phyloP scores from a whole-genome alignment of 2,113 vertebrate genomes.

The Cyprinodon tularosa region DNA sequence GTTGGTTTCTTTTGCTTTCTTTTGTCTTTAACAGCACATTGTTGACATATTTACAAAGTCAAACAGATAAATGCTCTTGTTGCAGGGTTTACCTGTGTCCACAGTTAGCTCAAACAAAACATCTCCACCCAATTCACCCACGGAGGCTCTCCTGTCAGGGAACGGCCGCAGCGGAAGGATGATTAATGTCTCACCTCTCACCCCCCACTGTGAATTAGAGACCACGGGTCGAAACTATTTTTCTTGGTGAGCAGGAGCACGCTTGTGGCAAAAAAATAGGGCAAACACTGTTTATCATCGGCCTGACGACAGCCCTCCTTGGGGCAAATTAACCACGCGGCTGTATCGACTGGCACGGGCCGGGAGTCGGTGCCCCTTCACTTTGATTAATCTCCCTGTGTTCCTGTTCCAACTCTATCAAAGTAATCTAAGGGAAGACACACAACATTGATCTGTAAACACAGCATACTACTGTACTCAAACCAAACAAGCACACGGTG shows the following conservation, averaged over 20 bases:
- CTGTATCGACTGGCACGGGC: slow-evolving; percentile 76
- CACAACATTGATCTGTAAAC: slow-evolving; percentile 74
- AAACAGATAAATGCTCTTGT: neutral
- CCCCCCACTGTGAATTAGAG: slow-evolving; percentile 81
- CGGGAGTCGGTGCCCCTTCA: slow-evolving; percentile 74
- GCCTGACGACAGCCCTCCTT: slow-evolving; percentile 68
- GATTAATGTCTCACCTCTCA: slow-evolving; percentile 78
- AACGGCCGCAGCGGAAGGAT: slow-evolving; percentile 61
- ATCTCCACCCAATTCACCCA: slow-evolving; percentile 42
- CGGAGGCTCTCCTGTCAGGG: slow-evolving; percentile 49
- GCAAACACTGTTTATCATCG: slow-evolving; percentile 84
- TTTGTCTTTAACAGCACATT: neutral
- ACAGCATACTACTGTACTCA: slow-evolving; percentile 41
- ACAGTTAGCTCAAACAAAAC: slow-evolving; percentile 29
- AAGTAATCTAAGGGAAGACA: slow-evolving; percentile 73
- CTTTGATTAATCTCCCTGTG: slow-evolving; percentile 78
- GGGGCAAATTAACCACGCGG: slow-evolving; percentile 67
- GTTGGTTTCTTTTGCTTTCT: neutral
- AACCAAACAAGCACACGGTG: slow-evolving; percentile 17
- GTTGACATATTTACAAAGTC: slow-evolving; percentile 8
- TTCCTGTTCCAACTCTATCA: slow-evolving; percentile 77
- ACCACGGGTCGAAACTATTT: slow-evolving; percentile 80
- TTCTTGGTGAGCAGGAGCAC: slow-evolving; percentile 73
- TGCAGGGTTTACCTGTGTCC: slow-evolving; percentile 32
- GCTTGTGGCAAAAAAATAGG: slow-evolving; percentile 79